phyloP scores from a whole-genome alignment of 1,140 invertebrate genomes.

The Venustaconcha ellipsiformis region DNA sequence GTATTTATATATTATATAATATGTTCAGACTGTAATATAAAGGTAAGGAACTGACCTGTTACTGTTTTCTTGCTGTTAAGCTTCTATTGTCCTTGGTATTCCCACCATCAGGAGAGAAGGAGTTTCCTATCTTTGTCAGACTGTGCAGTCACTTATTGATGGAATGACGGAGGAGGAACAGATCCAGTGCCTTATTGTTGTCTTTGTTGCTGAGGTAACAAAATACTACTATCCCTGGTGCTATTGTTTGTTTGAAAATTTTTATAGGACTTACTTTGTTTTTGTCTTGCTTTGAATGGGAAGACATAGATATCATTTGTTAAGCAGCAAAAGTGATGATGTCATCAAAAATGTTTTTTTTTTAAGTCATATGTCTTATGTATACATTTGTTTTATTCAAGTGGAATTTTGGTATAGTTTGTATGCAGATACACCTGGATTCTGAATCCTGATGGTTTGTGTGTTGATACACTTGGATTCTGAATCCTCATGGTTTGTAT shows the following conservation, averaged over 20 bases:
- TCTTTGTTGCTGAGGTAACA: conserved; percentile 87
- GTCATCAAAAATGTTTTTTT: background rate
- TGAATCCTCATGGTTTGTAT: too few species aligned
- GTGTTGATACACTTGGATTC: too few species aligned
- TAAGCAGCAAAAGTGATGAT: background rate
- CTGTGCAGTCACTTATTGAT: conserved; percentile 87
- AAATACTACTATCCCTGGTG: too few species aligned
- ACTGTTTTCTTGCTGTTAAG: conserved; percentile 45
- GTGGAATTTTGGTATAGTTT: too few species aligned
- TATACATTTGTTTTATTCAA: too few species aligned
- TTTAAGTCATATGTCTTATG: too few species aligned
- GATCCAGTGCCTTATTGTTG: conserved; percentile 86
- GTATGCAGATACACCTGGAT: too few species aligned
- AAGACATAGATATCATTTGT: background rate
- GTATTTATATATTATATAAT: too few species aligned
- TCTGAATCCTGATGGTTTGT: too few species aligned
- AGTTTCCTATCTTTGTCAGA: conserved; percentile 89
- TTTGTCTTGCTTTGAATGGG: background rate
- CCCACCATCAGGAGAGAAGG: conserved; percentile 91
- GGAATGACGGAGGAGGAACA: conserved; percentile 83
- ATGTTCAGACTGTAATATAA: too few species aligned
- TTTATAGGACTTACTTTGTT: too few species aligned
- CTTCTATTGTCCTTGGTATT: conserved; percentile 85
- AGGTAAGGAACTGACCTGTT: background rate
- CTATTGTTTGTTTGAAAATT: too few species aligned